Base-by-base conservation (phyloP, 2,113 vertebrate species). In the Callaeas wilsoni region DNA sequence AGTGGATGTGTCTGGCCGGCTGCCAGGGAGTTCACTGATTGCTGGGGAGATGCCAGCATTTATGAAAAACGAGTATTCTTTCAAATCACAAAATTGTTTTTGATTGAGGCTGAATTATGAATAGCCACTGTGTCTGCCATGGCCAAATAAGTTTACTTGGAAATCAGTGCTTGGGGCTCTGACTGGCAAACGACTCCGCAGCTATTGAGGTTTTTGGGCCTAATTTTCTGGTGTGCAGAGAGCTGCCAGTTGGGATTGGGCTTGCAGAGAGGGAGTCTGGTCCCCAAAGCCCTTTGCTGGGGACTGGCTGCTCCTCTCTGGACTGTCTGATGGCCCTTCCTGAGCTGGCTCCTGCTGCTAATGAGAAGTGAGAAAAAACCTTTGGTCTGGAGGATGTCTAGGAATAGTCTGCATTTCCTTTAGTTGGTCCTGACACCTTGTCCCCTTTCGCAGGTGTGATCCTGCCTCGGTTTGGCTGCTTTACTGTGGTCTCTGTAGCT, bases 21-120 rank as follows among this genome's bases (percentile, higher is more conserved):
- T 57, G 92, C 97, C 95, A 95, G 84, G 63, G 74, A 59, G 55
- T 59, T 75, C 63, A 63, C 76, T 93, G 93, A 88, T 91, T 83
- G 71, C 86, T 91, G 87, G 71, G 84, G 68, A 41, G 33, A 77
- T 41, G 93, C 93, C 94, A 97, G 55, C 3, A 0, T 67, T 74
- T 82, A 77, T 94, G 88, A 87, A 85, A 64, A 81, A 65, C 18
- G 55, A 81, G 69, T 76, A 69, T 91, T 96, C 94, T 98, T 97
- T 95, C 68, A 91, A 92, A 97, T 97, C 76, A 52, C 81, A 80
- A 90, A 79, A 94, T 85, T 85, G 77, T 25, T 96, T 96, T 76
- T 90, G 80, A 92, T 94, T 62, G 90, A 84, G 70, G 90, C 63
- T 44, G 64, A 84, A 46, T 89, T 92, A 90, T 92, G 95, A 97